phyloP scores from a whole-genome alignment of 1,140 invertebrate species.

The Aphis gossypii region DNA sequence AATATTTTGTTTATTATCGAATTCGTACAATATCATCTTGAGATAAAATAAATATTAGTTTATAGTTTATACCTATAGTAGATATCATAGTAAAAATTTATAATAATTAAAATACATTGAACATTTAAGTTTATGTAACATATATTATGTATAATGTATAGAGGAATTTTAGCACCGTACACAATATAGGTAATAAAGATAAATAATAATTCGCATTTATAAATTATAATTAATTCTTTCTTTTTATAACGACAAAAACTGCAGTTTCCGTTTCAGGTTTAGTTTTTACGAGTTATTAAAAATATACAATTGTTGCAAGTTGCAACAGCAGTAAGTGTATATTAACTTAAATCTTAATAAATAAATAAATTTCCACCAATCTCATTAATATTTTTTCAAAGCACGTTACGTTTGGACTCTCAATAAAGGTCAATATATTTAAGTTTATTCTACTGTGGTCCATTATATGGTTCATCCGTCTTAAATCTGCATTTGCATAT shows the following conservation, averaged over 20 bases:
- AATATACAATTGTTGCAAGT: neutral
- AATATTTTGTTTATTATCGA: too few species aligned
- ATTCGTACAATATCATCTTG: neutral
- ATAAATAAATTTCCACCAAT: neutral
- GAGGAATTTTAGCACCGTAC: too few species aligned
- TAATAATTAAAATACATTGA: neutral
- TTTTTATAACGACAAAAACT: neutral
- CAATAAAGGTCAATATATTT: slow-evolving; percentile 16
- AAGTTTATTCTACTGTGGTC: neutral
- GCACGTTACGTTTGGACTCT: neutral
- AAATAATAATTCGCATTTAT: neutral
- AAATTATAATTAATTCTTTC: neutral
- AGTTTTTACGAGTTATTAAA: neutral
- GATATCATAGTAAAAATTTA: neutral
- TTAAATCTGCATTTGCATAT: neutral
- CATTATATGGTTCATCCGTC: slow-evolving; percentile 17
- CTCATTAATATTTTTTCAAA: neutral
- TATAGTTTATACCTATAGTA: neutral
- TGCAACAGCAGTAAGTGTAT: neutral
- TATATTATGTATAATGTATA: too few species aligned
- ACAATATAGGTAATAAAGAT: too few species aligned
- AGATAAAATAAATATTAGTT: neutral
- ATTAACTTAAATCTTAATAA: neutral
- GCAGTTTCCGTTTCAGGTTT: neutral
- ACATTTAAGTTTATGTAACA: too few species aligned